These are phyloP conservation scores for Bufo bufo DNA, from an alignment of 2,113 vertebrate genomes.

Conservation along the genomic window DNA sequence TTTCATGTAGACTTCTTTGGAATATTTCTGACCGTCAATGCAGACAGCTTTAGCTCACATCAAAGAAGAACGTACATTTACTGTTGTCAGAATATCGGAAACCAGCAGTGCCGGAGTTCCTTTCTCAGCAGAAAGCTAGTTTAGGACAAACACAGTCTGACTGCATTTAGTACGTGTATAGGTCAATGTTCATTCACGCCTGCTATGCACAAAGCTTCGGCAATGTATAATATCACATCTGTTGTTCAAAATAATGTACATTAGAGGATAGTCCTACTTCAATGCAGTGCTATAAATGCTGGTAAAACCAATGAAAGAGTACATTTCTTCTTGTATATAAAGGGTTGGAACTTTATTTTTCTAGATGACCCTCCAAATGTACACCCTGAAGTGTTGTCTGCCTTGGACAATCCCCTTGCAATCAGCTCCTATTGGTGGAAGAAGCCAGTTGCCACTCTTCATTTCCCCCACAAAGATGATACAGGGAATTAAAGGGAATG, in stretches of 20 bases:
- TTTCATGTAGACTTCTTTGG: constrained; percentile 32
- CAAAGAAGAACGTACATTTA: constrained; percentile 28
- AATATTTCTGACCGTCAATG: constrained; percentile 30
- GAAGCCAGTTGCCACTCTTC: too few species aligned
- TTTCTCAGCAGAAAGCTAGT: constrained; percentile 2
- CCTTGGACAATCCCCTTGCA: too few species aligned
- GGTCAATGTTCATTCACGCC: not conserved
- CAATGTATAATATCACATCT: not conserved
- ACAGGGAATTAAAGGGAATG: too few species aligned
- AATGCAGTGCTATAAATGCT: not conserved
- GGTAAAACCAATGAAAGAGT: not conserved
- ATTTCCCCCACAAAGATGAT: too few species aligned
- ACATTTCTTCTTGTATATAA: not conserved
- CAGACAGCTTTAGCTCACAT: constrained; percentile 9
- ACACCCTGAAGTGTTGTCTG: too few species aligned
- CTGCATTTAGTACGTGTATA: not conserved
- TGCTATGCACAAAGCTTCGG: not conserved
- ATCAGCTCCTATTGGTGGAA: too few species aligned
- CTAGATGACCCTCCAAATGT: too few species aligned
- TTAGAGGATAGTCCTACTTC: not conserved
- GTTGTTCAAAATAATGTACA: not conserved
- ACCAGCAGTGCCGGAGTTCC: not conserved
- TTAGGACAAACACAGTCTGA: constrained; percentile 2
- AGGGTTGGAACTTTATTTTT: not conserved
- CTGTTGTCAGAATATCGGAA: constrained; percentile 22